Conservation (phyloP, 2,888 invertebrate species). For the Creontiades dilutus region DNA sequence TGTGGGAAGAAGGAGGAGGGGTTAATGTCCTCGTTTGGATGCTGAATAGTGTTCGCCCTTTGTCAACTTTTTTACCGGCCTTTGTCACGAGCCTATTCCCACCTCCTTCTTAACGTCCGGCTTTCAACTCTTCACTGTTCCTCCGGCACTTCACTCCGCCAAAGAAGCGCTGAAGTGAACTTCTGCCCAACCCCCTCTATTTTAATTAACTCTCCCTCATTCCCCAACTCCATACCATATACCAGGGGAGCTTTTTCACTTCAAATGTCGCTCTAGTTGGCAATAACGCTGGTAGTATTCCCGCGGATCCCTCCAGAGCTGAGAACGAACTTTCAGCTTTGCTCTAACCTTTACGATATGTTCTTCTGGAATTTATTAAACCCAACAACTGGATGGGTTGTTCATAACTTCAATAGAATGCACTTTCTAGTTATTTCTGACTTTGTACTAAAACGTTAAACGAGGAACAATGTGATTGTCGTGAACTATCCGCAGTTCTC, state of each 20-base stretch:
- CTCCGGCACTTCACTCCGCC: not conserved
- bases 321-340: no score
- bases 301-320: no score
- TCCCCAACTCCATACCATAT: not conserved
- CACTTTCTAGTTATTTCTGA: no score
- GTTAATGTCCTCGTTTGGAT: constrained; percentile 27
- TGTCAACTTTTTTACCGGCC: constrained; percentile 28
- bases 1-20: no score
- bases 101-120: constrained; percentile 28
- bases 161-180: no score
- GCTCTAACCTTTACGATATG: no score
- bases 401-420: no score
- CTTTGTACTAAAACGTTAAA: no score
- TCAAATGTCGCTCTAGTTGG: not conserved
- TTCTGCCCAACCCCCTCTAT: not conserved
- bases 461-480: no score
- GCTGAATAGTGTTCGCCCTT: constrained; percentile 7
- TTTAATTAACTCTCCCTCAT: constrained; percentile 43
- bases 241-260: not conserved
- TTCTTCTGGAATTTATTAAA: no score
- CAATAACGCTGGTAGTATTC: not conserved
- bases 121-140: not conserved
- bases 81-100: constrained; percentile 7
- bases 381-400: no score
- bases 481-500: no score